A percentile compares a stretch with the other conserved stretches of the same genome.
These are phyloP conservation scores for Parapsyche elsis DNA, from an alignment of 1,140 invertebrate species.

Conservation along the genomic window DNA sequence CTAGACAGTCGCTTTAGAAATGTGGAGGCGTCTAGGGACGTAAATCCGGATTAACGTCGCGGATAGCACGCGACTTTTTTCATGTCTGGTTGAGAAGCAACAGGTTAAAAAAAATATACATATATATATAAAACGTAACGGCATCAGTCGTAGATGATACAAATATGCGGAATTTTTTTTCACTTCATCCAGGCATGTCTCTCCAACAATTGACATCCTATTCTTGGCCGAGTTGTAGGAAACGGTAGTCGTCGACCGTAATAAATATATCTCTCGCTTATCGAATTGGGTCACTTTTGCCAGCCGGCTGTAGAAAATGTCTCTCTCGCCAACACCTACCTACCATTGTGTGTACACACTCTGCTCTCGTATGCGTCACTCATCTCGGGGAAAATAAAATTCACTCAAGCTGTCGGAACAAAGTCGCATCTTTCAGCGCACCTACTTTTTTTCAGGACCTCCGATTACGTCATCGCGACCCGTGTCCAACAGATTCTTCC, in stretches of 20 bases:
- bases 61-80: slow-evolving; percentile 22
- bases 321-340: slow-evolving; percentile 3
- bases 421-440: not conserved
- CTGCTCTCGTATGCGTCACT: not conserved
- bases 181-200: not conserved
- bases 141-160: slow-evolving; percentile 5
- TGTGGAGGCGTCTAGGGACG: not conserved
- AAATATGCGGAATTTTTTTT: not conserved
- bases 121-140: slow-evolving; percentile 3
- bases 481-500: not conserved
- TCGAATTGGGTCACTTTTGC: slow-evolving; percentile 23
- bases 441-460: not conserved
- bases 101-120: slow-evolving; percentile 18
- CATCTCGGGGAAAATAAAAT: not conserved
- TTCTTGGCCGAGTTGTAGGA: slow-evolving; percentile 28
- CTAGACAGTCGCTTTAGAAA: not conserved
- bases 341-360: not conserved
- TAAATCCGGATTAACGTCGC: slow-evolving; percentile 30
- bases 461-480: not conserved
- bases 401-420: not conserved
- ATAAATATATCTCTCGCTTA: slow-evolving; percentile 27
- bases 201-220: slow-evolving; percentile 17
- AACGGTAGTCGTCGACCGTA: not conserved
- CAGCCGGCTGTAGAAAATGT: not conserved
- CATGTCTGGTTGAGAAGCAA: not conserved